Evolutionary conservation across 1,140 invertebrate genomes (phyloP).

Genomic region (Diplogasteroides magnus): DNA sequence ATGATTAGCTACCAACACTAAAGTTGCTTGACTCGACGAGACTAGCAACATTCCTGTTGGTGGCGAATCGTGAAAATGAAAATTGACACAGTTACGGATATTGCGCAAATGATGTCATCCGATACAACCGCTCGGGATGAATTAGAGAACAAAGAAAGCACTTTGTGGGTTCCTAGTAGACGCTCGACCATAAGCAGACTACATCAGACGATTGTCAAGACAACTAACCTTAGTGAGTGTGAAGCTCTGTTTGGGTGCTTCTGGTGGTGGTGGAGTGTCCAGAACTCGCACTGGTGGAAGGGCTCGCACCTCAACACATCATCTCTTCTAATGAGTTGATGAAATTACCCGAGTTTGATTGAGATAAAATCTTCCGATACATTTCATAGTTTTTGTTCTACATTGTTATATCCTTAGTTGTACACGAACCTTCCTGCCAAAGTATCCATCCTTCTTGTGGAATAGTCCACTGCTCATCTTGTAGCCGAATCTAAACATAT

Average conservation of each 20-base stretch:
- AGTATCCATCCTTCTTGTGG: slow-evolving; percentile 80
- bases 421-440: slow-evolving; percentile 76
- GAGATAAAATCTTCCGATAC: background rate
- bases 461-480: slow-evolving; percentile 78
- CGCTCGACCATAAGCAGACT: too few relatives aligned
- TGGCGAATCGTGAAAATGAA: too few relatives aligned
- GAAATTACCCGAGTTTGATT: background rate
- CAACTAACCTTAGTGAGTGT: slow-evolving; percentile 36
- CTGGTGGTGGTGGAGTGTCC: slow-evolving; percentile 28
- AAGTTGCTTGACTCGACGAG: too few relatives aligned
- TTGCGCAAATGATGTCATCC: too few relatives aligned
- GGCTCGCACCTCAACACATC: slow-evolving; percentile 64
- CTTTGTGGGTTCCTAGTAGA: too few relatives aligned
- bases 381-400: background rate
- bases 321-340: background rate
- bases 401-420: background rate
- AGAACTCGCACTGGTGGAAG: slow-evolving; percentile 58
- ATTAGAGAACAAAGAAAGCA: too few relatives aligned
- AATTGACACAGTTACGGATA: too few relatives aligned
- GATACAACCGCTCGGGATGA: too few relatives aligned
- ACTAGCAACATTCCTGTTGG: too few relatives aligned
- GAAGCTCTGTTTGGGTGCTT: slow-evolving; percentile 39
- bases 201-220: background rate
- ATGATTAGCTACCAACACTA: too few relatives aligned
- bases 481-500: slow-evolving; percentile 41